Conservation (phyloP, 2,797 vertebrate genomes). For the Epinephelus awoara region DNA sequence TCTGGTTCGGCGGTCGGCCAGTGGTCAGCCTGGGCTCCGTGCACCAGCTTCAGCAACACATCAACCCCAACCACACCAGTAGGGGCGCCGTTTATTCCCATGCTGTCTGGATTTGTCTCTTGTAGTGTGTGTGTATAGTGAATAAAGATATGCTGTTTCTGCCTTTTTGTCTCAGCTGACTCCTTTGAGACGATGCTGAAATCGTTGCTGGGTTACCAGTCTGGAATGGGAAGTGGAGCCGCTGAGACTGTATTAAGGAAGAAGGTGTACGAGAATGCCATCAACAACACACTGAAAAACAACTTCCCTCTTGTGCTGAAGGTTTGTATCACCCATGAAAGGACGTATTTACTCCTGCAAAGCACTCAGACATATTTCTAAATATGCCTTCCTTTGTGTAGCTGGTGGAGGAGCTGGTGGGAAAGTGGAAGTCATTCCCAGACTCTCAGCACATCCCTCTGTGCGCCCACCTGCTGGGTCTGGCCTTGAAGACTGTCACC, state of each 20-base stretch:
- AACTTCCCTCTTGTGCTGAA: slow-evolving; percentile 91
- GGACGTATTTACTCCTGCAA: rapidly evolving
- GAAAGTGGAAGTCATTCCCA: slow-evolving; percentile 92
- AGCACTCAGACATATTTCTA: background rate
- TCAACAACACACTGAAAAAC: slow-evolving; percentile 88
- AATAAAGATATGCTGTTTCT: background rate
- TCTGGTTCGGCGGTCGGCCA: slow-evolving; percentile 95
- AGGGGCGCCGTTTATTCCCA: slow-evolving; percentile 63
- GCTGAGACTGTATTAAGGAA: slow-evolving; percentile 88
- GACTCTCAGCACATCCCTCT: slow-evolving; percentile 94
- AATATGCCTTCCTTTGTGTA: slow-evolving; percentile 50
- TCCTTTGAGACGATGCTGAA: slow-evolving; percentile 98
- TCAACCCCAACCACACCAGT: slow-evolving; percentile 95
- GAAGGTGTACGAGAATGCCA: slow-evolving; percentile 90
- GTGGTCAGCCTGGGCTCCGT: slow-evolving; percentile 95
- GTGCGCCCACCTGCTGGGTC: slow-evolving; percentile 93
- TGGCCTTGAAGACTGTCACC: slow-evolving; percentile 95
- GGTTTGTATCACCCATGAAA: slow-evolving; percentile 75
- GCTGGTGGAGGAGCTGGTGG: slow-evolving; percentile 93
- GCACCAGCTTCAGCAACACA: slow-evolving; percentile 90
- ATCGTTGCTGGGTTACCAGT: slow-evolving; percentile 94
- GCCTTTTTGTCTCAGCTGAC: slow-evolving; percentile 85
- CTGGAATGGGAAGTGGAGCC: slow-evolving; percentile 83
- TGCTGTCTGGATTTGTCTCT: background rate
- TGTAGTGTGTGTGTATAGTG: background rate